Evolutionary conservation across 2,888 invertebrate genomes (phyloP).

Genomic region (Spicauda simplicius): DNA sequence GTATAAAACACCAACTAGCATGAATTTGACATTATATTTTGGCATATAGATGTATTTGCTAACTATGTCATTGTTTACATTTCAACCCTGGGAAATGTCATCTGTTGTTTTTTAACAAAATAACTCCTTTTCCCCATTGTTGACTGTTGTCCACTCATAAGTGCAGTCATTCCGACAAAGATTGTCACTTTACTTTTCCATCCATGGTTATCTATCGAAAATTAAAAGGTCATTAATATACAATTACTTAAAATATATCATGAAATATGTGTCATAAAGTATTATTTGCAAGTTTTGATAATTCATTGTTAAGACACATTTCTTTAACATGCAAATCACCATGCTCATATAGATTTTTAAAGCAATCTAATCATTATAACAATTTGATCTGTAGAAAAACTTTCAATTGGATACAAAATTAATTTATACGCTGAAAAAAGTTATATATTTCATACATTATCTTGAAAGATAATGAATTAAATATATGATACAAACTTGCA

Average conservation of each 20-base stretch:
- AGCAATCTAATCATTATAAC: neutral
- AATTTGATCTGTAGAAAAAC: too few relatives aligned
- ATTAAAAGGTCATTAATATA: slow-evolving; percentile 43
- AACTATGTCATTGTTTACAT: slow-evolving; percentile 82
- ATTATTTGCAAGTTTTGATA: neutral
- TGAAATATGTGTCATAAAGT: neutral
- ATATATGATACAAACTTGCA: neutral
- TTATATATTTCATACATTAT: slow-evolving; percentile 13
- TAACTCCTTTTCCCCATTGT: slow-evolving; percentile 60
- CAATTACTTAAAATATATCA: slow-evolving; percentile 3
- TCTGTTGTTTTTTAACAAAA: slow-evolving; percentile 61
- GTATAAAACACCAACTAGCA: slow-evolving; percentile 53
- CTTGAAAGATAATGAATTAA: slow-evolving; percentile 7
- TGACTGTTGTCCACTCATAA: slow-evolving; percentile 46
- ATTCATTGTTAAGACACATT: neutral
- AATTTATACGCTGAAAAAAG: neutral
- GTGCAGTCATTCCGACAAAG: slow-evolving; percentile 44
- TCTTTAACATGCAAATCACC: neutral
- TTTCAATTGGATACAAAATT: neutral
- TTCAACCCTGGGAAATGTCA: slow-evolving; percentile 75
- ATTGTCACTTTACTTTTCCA: slow-evolving; percentile 71
- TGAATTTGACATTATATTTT: slow-evolving; percentile 60
- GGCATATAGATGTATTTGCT: slow-evolving; percentile 57
- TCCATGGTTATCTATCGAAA: slow-evolving; percentile 68
- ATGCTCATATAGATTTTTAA: neutral